phyloP scores from a whole-genome alignment of 2,113 vertebrate species.

The Litocranius walleri region DNA sequence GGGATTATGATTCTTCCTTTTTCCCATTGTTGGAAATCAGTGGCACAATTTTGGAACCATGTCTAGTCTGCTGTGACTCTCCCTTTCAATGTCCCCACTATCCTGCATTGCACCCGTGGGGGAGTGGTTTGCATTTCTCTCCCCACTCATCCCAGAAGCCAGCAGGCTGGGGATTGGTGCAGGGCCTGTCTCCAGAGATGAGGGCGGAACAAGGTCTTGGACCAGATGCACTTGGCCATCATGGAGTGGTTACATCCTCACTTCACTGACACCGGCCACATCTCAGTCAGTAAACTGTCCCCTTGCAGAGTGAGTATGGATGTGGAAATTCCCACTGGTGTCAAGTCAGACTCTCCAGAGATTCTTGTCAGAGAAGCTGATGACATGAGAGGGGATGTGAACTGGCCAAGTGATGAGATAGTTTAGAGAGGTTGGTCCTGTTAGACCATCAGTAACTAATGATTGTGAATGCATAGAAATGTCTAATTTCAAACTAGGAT shows the following conservation, averaged over 20 bases:
- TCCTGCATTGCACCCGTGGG: fast-evolving
- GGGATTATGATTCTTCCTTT: neutral
- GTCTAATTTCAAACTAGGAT: neutral
- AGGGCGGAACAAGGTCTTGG: neutral
- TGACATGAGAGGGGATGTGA: neutral
- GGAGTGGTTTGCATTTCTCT: too few relatives aligned
- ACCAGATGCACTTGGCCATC: neutral
- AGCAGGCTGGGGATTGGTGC: neutral
- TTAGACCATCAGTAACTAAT: neutral
- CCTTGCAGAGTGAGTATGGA: neutral
- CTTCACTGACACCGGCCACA: neutral
- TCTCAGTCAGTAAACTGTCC: neutral
- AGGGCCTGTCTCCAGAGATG: neutral
- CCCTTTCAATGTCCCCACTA: neutral
- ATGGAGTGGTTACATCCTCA: neutral
- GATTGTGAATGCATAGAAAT: neutral
- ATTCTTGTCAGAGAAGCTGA: neutral
- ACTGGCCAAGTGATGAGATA: neutral
- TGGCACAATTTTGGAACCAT: neutral
- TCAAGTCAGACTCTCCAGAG: neutral
- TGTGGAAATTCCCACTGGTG: neutral
- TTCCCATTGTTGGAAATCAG: neutral
- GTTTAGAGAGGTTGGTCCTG: neutral
- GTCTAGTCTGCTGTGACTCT: too few relatives aligned
- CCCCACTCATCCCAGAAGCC: too few relatives aligned